Evolutionary conservation across 2,797 vertebrate species (phyloP), one percentile per base, ranked within the genome.

Genomic region (Etheostoma nigrum): DNA sequence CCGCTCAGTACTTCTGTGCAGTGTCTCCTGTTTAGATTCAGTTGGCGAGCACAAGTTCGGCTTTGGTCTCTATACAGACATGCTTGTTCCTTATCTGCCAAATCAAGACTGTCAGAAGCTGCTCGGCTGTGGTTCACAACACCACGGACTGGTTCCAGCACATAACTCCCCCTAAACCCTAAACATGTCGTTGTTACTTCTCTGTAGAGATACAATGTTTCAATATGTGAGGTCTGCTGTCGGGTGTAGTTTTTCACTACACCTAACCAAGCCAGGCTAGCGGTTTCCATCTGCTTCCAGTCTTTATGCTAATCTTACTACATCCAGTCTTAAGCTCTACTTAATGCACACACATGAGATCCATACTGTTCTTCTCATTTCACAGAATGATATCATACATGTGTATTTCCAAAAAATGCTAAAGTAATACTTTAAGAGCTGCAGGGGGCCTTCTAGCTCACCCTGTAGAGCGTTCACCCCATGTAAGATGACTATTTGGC

Each of bases 231-330:
- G 36, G 36, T 40, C 36, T 40, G 36, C 36, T 11, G 36, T 40
- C 11, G 10, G 36, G 36, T 40, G 10, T 11, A 40, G 3, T 40
- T 40, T 40, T 40, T 40, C 53, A 54, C 53, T 27, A 40, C 36
- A 40, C 30, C 30, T 30, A 1, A 30, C 30, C 5, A 3, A 40
- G 36, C 36, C 36, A 40, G 36, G 36, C 10, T 16, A 67, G 23
- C 7, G 2, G 14, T 47, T 33, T 30, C 18, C 53, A 15, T 27
- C 25, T 59, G 55, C 15, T 70, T 19, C 45, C 45, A 40, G 55
- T 25, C 30, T 51, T 51, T 59, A 25, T 40, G 55, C 30, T 60
- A 70, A 60, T 19, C 68, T 61, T 53, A 27, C 33, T 10, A 25
- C 57, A 25, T 25, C 6, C n/a, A 6, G 27, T 49, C 40, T 45